Base-by-base conservation (phyloP, 2,888 invertebrate genomes). In the Cyrtodaria siliqua region DNA sequence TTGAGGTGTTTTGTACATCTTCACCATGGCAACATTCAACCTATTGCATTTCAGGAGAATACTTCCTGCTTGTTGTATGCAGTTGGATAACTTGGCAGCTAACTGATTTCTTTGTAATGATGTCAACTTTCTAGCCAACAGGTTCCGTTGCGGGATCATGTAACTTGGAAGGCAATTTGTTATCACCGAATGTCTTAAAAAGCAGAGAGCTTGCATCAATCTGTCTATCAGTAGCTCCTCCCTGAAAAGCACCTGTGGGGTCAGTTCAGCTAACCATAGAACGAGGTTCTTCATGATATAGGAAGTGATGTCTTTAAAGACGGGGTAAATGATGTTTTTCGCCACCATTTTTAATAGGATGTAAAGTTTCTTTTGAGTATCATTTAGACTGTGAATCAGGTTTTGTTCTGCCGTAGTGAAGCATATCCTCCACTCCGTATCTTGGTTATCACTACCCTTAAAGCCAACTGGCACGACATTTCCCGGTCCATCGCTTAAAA, bases 131-230 rank as follows among this genome's bases (percentile, higher is more conserved):
- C 60, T 47, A 12, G 49, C 60, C n/a, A 60, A 27, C 20, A 60
- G 29, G 44, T 60, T 60, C 29, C 60, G 44, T 18, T 60, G 24
- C 20, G 44, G 18, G 18, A 60, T 47, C 60, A 60, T 60, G 29
- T 60, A 60, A 27, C 47, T 60, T 29, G 60, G 60, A 4, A 60
- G 47, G 27, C 20, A 24, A 18, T 27, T 47, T 16, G 3, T 27
- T 1, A 18, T 44, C 2, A 60, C 3, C 18, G 47, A 60, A 47
- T 26, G 44, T 2, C 2, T 18, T 3, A 50, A 23, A 20, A 50
- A 33, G 4, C 12, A 12, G 4, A 33, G 12, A 4, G 33, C 4
- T 12, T 33, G 33, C 33, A 33, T 12, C 33, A 33, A 12, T 8
- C 4, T 4, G 6, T 33, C 6, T 33, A 33, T 33, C 33, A 33